phyloP scores from a whole-genome alignment of 2,113 vertebrate genomes.

The Galbula dea region DNA sequence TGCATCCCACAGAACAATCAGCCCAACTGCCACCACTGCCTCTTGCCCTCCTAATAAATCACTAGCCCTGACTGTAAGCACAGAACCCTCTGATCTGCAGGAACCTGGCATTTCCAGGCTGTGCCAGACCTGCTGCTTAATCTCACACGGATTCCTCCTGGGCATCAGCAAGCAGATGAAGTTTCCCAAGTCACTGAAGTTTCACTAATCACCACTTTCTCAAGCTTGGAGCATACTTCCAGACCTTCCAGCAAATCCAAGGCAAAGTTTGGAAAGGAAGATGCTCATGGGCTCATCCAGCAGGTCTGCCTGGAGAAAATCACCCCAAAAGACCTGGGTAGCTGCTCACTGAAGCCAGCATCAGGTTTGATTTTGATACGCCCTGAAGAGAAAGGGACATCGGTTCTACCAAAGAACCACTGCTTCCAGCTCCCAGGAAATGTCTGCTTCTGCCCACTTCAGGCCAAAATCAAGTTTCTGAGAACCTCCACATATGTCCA shows the following conservation, averaged over 20 bases:
- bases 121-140: neutral
- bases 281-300: neutral
- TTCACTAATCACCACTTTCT: neutral
- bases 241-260: neutral
- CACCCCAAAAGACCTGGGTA: neutral
- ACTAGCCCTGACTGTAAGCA: neutral
- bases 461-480: neutral
- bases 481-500: neutral
- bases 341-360: neutral
- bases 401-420: neutral
- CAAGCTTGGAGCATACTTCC: neutral
- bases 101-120: neutral
- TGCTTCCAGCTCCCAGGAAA: neutral
- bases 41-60: neutral
- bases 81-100: rapidly evolving
- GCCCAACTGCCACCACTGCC: neutral
- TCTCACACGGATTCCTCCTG: neutral
- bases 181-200: neutral
- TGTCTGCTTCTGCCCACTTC: neutral
- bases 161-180: neutral
- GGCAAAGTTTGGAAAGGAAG: neutral
- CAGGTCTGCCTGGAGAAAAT: neutral
- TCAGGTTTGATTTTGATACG: neutral
- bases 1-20: neutral
- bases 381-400: neutral